Conservation (phyloP, 2,797 vertebrate genomes). For the Okamejei kenojei region DNA sequence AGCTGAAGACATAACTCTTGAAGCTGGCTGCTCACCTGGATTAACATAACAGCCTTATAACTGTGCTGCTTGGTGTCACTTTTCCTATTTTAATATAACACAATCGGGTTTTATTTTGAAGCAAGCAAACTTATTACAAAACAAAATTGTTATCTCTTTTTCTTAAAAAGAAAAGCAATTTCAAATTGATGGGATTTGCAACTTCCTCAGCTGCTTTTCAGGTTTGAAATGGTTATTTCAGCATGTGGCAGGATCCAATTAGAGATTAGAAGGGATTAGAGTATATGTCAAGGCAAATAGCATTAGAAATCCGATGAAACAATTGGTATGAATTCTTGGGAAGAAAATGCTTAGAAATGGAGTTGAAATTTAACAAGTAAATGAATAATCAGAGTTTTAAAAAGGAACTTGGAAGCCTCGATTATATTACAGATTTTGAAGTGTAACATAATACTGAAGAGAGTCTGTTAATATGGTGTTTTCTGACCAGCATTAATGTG, state of each 20-base stretch:
- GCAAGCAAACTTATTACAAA: neutral
- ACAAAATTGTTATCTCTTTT: neutral
- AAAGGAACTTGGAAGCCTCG: conserved; percentile 4
- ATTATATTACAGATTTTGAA: neutral
- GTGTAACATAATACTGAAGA: neutral
- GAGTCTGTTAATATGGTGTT: neutral
- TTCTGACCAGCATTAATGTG: conserved; percentile 24
- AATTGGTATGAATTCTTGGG: neutral
- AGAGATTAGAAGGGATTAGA: neutral
- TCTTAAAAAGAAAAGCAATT: neutral
- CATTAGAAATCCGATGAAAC: neutral
- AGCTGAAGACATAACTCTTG: neutral
- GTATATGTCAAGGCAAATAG: neutral
- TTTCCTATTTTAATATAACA: neutral
- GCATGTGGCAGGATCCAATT: neutral
- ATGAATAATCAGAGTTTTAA: conserved; percentile 1
- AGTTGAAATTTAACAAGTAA: conserved; percentile 5
- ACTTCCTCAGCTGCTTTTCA: neutral
- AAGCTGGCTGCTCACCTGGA: neutral
- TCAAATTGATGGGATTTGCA: neutral
- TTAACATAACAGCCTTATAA: neutral
- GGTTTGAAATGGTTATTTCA: neutral
- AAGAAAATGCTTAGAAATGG: neutral
- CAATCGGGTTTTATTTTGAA: neutral
- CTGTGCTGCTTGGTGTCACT: neutral